Evolutionary conservation across 2,888 invertebrate species (phyloP).

Genomic region (Patella caerulea): DNA sequence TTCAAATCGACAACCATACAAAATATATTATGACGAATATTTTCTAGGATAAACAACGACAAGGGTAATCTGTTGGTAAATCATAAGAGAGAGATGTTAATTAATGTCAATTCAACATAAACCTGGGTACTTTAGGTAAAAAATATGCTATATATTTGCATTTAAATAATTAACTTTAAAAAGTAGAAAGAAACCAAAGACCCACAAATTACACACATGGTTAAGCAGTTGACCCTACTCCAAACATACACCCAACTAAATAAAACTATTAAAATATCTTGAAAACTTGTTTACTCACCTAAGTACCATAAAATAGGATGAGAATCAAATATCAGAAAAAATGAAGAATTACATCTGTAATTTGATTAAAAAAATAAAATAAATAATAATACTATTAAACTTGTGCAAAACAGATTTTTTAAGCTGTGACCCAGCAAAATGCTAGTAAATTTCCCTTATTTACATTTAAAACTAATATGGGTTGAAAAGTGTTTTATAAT

Average conservation of each 20-base stretch:
- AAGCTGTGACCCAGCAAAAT: not conserved
- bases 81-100: not conserved
- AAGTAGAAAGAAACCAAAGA: not conserved
- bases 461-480: too few species aligned
- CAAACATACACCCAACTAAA: not conserved
- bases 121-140: too few species aligned
- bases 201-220: too few species aligned
- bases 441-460: too few species aligned
- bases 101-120: not conserved
- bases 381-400: not conserved
- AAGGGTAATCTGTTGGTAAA: not conserved
- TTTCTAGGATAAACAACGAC: not conserved
- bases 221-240: too few species aligned
- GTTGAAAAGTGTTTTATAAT: too few species aligned
- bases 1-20: not conserved
- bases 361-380: not conserved
- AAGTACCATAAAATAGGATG: slow-evolving; percentile 47
- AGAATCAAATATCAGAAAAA: slow-evolving; percentile 29
- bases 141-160: not conserved
- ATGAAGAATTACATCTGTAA: not conserved
- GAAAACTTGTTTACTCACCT: slow-evolving; percentile 39
- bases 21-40: not conserved
- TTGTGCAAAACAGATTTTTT: not conserved
- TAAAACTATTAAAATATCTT: not conserved
- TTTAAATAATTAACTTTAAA: not conserved